Base-by-base conservation (phyloP, 2,113 vertebrate species). In the Mesocricetus auratus region DNA sequence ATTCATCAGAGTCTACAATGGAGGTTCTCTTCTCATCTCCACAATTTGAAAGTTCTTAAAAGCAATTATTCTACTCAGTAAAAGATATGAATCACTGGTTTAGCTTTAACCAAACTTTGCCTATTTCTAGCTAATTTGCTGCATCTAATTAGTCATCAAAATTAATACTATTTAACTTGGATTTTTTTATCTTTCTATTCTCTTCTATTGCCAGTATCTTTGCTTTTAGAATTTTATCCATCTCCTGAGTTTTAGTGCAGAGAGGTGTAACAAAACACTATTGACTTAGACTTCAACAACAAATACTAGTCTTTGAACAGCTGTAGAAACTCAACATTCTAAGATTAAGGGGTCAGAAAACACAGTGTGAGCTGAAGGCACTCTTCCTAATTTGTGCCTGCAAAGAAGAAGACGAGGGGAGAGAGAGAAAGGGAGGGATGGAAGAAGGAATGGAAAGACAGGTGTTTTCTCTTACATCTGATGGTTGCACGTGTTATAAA, bases 21-120 rank as follows among this genome's bases (percentile, higher is more conserved):
- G n/a, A 66, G 10, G 7, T 3, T 69, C 24, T 73, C 60, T 3
- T 69, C 24, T 73, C 60, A 2, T 50, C 73, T 68, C 0, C 9
- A 75, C 82, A 89, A 71, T 79, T 90, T 95, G 62, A 93, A 62
- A 92, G 15, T 79, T 16, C 16, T 19, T 7, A 36, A 64, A 89
- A 60, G 22, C 17, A 94, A 64, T 71, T 53, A 9, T 74, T 90
- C 24, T 29, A 66, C 5, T 95, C 7, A 66, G 36, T 13, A 68
- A 92, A 45, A 33, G 62, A 39, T 77, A n/a, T 88, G 22, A 96
- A 87, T 71, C 2, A 17, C 3, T 64, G 31, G 56, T 83, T 91
- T 5, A 0, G 1, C 82, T 31, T 83, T 86, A 62, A 74, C 2
- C 60, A 93, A 82, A 81, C n/a, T 3, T 17, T 8, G 42, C 1